Evolutionary conservation across 1,140 invertebrate species (phyloP), one percentile per base, ranked within the genome.

Genomic region (Drosophila tropicalis): DNA sequence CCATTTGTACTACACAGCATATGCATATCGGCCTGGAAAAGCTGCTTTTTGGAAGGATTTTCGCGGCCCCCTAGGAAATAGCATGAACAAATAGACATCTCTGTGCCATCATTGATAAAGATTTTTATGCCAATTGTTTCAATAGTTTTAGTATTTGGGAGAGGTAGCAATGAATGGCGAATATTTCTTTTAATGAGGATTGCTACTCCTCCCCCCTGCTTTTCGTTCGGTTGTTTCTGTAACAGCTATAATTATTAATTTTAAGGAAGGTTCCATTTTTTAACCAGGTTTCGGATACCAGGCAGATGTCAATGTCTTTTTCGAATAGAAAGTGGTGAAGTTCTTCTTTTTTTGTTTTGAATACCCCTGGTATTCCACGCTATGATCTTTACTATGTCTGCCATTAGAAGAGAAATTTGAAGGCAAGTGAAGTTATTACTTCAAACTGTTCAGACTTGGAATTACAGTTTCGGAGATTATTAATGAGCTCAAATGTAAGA

Each of bases 171-270:
- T 0, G 13, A 41, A 5, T 41, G 40, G 40, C 40, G 13, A 41
- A 41, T 13, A 41, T 41, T 41, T 41, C 40, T n/a, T 41, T 41
- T 41, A 41, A 41, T 41, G 40, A 41, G 12, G 40, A 41, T 41
- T 15, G 13, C 3, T 41, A 41, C 40, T 1, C 40, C 13, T 41
- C 13, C 40, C 40, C 40, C 12, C 13, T 41, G 40, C 3, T 13
- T 5, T 13, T 13, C 12, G 13, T 41, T 41, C 40, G 40, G 40
- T 41, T 13, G 12, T 41, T 41, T 41, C 13, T 15, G 13, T 41
- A 41, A 41, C 7, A 36, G 34, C 7, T 36, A 36, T 36, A 36
- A 36, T 10, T 10, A 10, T 36, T 0, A 36, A 36, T 36, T 12
- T 36, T 36, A 36, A 36, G 34, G 34, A 36, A 36, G 7, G 34